Evolutionary conservation across 1,140 invertebrate genomes (phyloP).

Genomic region (Melanaphis sacchari): DNA sequence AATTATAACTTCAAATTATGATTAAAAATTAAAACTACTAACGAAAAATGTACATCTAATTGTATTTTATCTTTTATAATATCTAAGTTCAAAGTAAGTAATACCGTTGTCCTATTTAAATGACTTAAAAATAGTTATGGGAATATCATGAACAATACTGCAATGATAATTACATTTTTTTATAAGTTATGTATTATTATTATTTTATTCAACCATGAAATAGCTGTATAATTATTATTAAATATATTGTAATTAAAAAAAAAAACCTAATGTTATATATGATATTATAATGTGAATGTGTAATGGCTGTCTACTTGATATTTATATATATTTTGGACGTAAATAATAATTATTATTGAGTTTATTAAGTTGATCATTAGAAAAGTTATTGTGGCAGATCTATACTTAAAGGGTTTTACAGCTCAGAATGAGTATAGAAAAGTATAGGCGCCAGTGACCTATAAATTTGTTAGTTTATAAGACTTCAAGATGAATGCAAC

Average conservation of each 20-base stretch:
- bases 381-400: neutral
- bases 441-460: slow-evolving; percentile 9
- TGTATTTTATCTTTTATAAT: neutral
- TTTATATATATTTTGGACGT: neutral
- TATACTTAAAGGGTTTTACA: neutral
- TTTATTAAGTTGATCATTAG: neutral
- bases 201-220: neutral
- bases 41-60: neutral
- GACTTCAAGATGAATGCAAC: neutral
- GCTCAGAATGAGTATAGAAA: neutral
- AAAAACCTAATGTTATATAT: neutral
- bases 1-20: neutral
- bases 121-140: neutral
- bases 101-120: neutral
- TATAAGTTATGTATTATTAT: neutral
- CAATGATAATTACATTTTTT: neutral
- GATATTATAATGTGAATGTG: neutral
- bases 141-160: neutral
- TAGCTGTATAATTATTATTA: neutral
- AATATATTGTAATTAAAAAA: neutral
- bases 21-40: neutral
- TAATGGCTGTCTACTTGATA: neutral
- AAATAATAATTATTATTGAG: neutral
- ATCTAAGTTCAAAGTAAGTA: too few species aligned
- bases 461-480: neutral